These are phyloP conservation scores for Muntiacus muntjak DNA, from an alignment of 2,113 vertebrate species.

Conservation along the genomic window DNA sequence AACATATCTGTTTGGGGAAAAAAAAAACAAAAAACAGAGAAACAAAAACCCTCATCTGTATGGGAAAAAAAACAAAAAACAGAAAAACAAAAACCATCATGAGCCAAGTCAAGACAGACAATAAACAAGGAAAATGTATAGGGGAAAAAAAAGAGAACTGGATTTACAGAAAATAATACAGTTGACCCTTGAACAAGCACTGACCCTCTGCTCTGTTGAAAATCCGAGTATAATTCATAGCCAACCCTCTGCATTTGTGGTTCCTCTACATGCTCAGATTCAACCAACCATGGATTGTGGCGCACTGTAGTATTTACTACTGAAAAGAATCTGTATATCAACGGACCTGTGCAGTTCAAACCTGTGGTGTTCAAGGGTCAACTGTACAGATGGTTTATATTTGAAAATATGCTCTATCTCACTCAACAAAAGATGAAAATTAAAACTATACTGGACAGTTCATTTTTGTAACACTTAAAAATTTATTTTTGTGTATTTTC, in stretches of 20 bases:
- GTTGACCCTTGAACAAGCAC: neutral
- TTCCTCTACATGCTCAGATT: neutral
- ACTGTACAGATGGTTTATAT: neutral
- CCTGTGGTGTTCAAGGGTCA: neutral
- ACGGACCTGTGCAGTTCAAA: neutral
- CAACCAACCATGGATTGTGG: neutral
- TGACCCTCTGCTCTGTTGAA: neutral
- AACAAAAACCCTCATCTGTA: neutral
- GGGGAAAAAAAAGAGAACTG: neutral
- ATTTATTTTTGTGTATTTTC: neutral
- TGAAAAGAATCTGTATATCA: neutral
- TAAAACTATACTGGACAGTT: neutral
- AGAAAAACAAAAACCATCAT: neutral
- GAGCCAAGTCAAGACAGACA: neutral
- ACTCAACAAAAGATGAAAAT: constrained; percentile 24
- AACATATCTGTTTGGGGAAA: neutral
- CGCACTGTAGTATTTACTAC: neutral
- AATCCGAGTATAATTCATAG: neutral
- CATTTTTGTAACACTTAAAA: neutral
- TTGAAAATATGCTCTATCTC: neutral
- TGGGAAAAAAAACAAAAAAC: neutral
- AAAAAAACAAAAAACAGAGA: neutral
- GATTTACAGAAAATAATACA: neutral
- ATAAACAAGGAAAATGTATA: neutral
- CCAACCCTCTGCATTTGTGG: neutral